These are phyloP conservation scores for Listronotus oregonensis DNA, from an alignment of 1,140 invertebrate species.

Conservation along the genomic window DNA sequence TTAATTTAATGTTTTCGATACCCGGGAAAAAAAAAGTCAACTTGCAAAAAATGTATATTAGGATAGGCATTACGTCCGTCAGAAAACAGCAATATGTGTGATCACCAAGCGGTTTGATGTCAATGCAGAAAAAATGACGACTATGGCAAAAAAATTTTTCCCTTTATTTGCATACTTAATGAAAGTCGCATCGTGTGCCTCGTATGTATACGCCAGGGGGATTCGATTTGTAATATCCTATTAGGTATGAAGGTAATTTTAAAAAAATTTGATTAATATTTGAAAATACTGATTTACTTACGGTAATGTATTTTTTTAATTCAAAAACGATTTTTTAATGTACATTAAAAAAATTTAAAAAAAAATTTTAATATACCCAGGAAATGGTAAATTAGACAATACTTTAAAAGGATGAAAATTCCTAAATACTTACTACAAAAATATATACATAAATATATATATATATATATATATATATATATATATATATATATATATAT, in stretches of 20 bases:
- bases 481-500: no score
- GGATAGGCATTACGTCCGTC: slow-evolving; percentile 26
- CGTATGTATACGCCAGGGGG: slow-evolving; percentile 17
- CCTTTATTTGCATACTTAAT: slow-evolving; percentile 59
- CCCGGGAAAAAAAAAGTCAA: background rate
- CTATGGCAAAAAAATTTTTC: slow-evolving; percentile 60
- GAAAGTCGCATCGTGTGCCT: slow-evolving; percentile 54
- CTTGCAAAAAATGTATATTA: slow-evolving; percentile 34
- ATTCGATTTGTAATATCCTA: slow-evolving; percentile 17
- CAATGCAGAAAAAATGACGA: slow-evolving; percentile 59
- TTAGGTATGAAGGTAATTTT: slow-evolving; percentile 20
- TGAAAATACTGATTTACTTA: no score
- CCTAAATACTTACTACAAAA: no score
- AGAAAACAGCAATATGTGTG: slow-evolving; percentile 55
- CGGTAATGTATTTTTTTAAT: no score
- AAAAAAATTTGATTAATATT: slow-evolving; percentile 5
- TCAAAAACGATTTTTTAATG: no score
- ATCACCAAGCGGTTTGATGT: slow-evolving; percentile 49
- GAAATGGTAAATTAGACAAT: no score
- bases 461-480: no score
- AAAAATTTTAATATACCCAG: no score
- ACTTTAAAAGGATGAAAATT: no score
- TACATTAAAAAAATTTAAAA: no score
- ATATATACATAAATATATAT: no score
- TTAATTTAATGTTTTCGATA: no score